These are phyloP conservation scores for Leucopsar rothschildi DNA, from an alignment of 2,113 vertebrate genomes.

Conservation along the genomic window DNA sequence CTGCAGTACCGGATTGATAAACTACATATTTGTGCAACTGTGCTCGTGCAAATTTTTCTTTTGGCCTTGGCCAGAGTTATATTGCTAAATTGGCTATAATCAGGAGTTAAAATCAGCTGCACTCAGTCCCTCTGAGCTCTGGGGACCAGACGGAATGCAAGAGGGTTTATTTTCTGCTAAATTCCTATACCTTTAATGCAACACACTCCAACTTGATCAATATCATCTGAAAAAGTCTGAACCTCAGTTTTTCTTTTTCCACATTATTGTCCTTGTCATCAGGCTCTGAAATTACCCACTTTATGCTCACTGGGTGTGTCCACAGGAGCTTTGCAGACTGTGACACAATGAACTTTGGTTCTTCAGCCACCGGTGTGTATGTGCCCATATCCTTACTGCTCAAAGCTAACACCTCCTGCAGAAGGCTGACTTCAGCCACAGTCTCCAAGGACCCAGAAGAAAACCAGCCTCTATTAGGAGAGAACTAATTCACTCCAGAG, in stretches of 20 bases:
- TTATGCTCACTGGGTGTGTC: neutral
- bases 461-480: neutral
- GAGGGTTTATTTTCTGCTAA: neutral
- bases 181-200: neutral
- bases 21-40: neutral
- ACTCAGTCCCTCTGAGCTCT: neutral
- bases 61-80: neutral
- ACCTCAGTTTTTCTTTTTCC: neutral
- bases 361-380: neutral
- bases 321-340: neutral
- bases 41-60: neutral
- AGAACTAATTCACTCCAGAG: neutral
- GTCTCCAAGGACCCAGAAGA: neutral
- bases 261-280: neutral
- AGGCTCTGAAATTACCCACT: neutral
- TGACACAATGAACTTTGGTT: neutral
- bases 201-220: neutral
- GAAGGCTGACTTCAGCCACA: neutral
- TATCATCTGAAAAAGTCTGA: accelerated
- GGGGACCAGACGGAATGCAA: neutral
- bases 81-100: neutral
- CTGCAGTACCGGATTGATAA: neutral
- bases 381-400: neutral
- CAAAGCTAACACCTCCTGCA: neutral
- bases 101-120: neutral